Base-by-base conservation (phyloP, 2,113 vertebrate genomes). In the Phalacrocorax pelagicus region DNA sequence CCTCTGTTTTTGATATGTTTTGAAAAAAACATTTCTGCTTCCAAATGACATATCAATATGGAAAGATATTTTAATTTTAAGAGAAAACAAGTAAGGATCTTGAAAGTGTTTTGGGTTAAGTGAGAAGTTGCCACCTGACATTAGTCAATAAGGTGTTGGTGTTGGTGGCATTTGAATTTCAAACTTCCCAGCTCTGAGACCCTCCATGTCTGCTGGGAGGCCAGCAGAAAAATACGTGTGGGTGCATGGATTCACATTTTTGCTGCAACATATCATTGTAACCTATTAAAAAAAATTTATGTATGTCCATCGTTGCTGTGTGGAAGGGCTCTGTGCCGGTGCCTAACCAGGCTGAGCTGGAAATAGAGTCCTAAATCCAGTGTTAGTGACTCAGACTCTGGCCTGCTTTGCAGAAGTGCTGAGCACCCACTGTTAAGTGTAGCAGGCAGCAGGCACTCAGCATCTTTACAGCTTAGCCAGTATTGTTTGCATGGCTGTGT, bases 241-340 rank as follows among this genome's bases (percentile, higher is more conserved):
- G 27, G 59, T 65, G 49, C 34, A 2, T 30, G 27, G 27, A 40
- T 55, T 71, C 3, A 9, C 20, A 7, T 12, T 47, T 86, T 32
- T n/a, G 44, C 82, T 75, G 49, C 30, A 24, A 5, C 52, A 69
- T 34, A 22, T 80, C 65, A 6, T 4, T 70, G 71, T n/a, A 72
- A 47, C 19, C 36, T 29, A 13, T 42, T 38, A 46, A 51, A 57
- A 54, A 55, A 54, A 32, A 47, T 42, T 15, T 38, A 38, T 38
- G 38, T 10, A 7, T 38, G 69, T 36, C 59, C n/a, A 5, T 55
- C 0, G 1, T 26, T 81, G 2, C 32, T 61, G 30, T 0, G 0
- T 42, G 42, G 24, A 62, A 14, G 29, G 29, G 49, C 21, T 49
- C 16, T 18, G 29, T 79, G 79, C 77, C 7, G 12, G 32, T 63